Evolutionary conservation across 2,888 invertebrate species (phyloP), one percentile per base, ranked within the genome.

Genomic region (Eristalinus sepulchralis): DNA sequence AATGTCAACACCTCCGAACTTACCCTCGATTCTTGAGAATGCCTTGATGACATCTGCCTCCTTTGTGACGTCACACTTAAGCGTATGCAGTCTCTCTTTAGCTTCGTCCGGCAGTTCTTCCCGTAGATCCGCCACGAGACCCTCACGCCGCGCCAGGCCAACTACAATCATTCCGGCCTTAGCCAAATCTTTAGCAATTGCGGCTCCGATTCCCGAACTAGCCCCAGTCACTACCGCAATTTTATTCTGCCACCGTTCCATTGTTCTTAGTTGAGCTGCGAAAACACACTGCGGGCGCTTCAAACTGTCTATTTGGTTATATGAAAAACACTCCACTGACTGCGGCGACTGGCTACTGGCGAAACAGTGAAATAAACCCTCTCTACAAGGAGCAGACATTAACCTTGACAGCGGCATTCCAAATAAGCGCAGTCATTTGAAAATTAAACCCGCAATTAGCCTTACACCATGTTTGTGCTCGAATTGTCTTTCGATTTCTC

Each of bases 171-270:
- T 89, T 8, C 94, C 94, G 10, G 91, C 90, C 70, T 90, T 89
- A 0, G 92, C 92, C 13, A 94, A 89, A 47, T 91, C 90, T 72
- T 89, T 89, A 2, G 91, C 90, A 34, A 93, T 91, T 0, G 92
- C 92, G 6, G 92, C 93, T 20, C 94, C 95, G 77, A 95, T 94
- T 3, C 94, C 95, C 0, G 93, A 91, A 89, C 94, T 94, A 2
- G 94, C 94, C 9, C 94, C 95, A 0, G 94, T 94, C 70, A 95
- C 94, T 27, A 95, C 92, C 0, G 94, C 95, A 0, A 94, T 93
- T 89, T 93, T 93, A 36, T 94, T 94, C 0, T 88, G 86, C 94
- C 94, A 95, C 31, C 94, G 93, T n/a, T 95, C 93, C 93, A 94
- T 93, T 36, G 22, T 64, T 79, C 39, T 64, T 13, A 66, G 39